These are phyloP conservation scores for Odontophorus gujanensis DNA, from an alignment of 2,113 vertebrate species.

Conservation along the genomic window DNA sequence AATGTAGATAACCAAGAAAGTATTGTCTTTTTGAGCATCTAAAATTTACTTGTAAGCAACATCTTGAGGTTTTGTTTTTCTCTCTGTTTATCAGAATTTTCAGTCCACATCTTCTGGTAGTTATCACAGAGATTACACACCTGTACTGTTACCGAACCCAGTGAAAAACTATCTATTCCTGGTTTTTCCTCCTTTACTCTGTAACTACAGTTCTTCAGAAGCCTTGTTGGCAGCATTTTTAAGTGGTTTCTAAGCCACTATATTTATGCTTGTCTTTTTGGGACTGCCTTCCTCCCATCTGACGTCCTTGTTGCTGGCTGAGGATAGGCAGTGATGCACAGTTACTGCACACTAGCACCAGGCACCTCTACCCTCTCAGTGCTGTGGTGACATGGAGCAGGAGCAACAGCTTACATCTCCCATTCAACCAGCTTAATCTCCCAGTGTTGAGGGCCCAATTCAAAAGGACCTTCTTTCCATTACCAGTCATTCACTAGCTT, in stretches of 20 bases:
- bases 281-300: background rate
- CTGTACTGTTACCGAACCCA: background rate
- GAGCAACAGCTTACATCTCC: background rate
- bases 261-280: background rate
- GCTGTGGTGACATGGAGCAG: background rate
- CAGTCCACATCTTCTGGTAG: background rate
- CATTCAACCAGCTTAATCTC: background rate
- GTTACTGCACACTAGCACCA: background rate
- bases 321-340: background rate
- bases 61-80: background rate
- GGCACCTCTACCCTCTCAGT: background rate
- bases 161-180: background rate
- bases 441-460: fast-evolving
- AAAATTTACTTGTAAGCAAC: background rate
- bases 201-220: background rate
- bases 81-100: background rate
- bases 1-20: background rate
- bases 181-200: background rate
- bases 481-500: background rate
- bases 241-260: background rate
- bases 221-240: background rate
- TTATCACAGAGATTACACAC: background rate
- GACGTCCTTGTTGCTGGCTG: background rate
- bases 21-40: background rate
- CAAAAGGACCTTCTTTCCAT: background rate